Conservation (phyloP, 2,797 vertebrate genomes). For the Myotis myotis region DNA sequence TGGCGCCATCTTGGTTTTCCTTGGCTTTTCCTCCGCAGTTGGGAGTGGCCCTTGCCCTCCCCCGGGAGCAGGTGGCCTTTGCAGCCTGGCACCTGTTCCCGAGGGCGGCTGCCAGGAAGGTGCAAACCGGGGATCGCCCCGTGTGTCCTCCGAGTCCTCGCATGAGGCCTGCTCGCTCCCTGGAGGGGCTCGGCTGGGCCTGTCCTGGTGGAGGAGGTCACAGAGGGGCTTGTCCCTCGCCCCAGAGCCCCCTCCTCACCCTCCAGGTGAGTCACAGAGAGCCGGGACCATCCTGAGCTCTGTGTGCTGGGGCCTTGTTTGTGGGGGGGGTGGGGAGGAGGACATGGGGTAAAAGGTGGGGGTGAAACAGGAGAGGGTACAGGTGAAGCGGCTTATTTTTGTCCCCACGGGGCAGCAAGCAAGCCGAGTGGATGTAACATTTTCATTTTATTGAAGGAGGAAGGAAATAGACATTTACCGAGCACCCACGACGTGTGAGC, state of each 20-base stretch:
- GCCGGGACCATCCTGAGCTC: background rate
- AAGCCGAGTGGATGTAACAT: background rate
- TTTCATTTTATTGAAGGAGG: conserved; percentile 8
- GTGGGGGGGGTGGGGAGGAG: fast-evolving
- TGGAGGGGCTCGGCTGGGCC: background rate
- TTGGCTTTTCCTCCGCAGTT: background rate
- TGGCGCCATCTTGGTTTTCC: conserved; percentile 61
- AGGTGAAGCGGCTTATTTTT: background rate
- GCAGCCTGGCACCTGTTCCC: conserved; percentile 74
- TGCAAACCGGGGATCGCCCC: conserved; percentile 28
- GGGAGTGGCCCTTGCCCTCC: conserved; percentile 71
- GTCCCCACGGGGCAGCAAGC: background rate
- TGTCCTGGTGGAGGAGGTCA: background rate
- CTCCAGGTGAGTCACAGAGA: conserved; percentile 36
- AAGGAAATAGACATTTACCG: background rate
- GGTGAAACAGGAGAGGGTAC: background rate
- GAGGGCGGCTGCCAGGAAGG: conserved; percentile 71
- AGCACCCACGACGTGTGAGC: background rate
- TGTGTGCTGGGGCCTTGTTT: background rate
- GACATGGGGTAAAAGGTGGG: no score
- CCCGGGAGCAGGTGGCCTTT: conserved; percentile 74
- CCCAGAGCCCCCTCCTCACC: background rate
- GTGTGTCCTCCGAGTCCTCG: background rate
- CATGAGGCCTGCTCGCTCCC: background rate
- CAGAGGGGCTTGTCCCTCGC: background rate